Evolutionary conservation across 2,113 vertebrate species (phyloP).

Genomic region (Chelonoidis abingdonii): DNA sequence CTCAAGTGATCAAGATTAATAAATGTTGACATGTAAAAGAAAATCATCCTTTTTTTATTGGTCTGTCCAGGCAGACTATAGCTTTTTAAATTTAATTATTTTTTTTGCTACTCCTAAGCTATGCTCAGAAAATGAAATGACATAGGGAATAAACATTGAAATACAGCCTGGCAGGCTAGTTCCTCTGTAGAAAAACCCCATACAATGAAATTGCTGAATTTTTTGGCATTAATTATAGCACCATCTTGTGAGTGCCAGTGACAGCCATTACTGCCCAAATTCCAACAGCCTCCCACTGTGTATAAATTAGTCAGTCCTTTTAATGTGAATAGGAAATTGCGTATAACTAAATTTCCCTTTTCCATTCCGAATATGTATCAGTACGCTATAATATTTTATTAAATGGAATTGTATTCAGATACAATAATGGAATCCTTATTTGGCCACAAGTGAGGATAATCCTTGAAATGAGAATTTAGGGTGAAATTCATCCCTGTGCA

Average conservation of each 20-base stretch:
- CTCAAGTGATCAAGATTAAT: constrained; percentile 59
- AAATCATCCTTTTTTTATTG: constrained; percentile 60
- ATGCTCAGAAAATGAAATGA: constrained; percentile 72
- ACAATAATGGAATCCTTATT: constrained; percentile 1
- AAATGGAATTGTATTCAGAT: constrained; percentile 43
- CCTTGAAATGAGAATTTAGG: constrained; percentile 26
- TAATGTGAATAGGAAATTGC: constrained; percentile 24
- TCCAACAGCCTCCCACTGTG: constrained; percentile 21
- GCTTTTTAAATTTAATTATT: constrained; percentile 4
- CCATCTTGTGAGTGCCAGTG: constrained; percentile 72
- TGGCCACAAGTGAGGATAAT: constrained; percentile 32
- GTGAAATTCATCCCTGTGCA: constrained; percentile 32
- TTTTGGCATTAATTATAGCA: constrained; percentile 62
- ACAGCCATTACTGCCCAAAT: constrained; percentile 46
- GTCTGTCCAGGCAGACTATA: constrained; percentile 50
- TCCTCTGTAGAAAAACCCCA: constrained; percentile 60
- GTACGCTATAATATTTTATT: constrained; percentile 28
- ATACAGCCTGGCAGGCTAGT: constrained; percentile 58
- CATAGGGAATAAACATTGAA: constrained; percentile 74
- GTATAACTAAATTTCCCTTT: constrained; percentile 35
- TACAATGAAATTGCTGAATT: constrained; percentile 45
- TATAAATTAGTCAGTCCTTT: background rate
- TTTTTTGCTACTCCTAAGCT: constrained; percentile 45
- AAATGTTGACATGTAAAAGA: constrained; percentile 63
- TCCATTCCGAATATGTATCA: background rate